A percentile compares a stretch with the other conserved stretches of the same genome.
Evolutionary conservation across 2,888 invertebrate species (phyloP).

Genomic region (Cetonia aurata): DNA sequence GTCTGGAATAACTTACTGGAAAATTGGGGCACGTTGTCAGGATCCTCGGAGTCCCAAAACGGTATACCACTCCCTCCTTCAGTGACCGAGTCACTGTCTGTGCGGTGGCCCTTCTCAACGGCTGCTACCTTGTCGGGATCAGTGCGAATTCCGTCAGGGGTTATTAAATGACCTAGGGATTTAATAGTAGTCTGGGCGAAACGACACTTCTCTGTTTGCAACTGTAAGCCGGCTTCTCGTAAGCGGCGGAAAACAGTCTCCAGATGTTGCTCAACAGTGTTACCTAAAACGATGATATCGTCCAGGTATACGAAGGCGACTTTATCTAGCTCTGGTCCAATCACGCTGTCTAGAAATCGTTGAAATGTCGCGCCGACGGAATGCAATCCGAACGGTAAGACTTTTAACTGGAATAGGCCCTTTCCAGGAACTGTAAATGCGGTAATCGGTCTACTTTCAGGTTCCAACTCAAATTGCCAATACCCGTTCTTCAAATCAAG

Average conservation of each 20-base stretch:
- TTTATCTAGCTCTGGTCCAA: conserved; percentile 48
- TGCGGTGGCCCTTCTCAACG: conserved; percentile 46
- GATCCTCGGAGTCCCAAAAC: conserved; percentile 44
- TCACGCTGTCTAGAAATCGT: conserved; percentile 50
- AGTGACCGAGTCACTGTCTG: conserved; percentile 45
- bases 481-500: conserved; percentile 53
- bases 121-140: background rate
- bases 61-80: conserved; percentile 45
- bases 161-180: too few relatives aligned
- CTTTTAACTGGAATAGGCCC: conserved; percentile 53
- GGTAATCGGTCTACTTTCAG: conserved; percentile 48
- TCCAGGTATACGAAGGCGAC: conserved; percentile 51
- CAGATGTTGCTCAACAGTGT: conserved; percentile 46
- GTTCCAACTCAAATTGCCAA: conserved; percentile 52
- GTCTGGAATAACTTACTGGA: background rate
- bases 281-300: conserved; percentile 50
- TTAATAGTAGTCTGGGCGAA: too few relatives aligned
- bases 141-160: background rate
- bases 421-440: conserved; percentile 53
- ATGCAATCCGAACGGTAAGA: conserved; percentile 55
- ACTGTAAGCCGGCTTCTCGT: background rate
- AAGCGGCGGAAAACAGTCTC: background rate
- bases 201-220: background rate
- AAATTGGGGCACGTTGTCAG: conserved; percentile 53
- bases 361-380: conserved; percentile 45